Percentiles rank a stretch among this genome's conserved stretches.
Evolutionary conservation across 2,888 invertebrate species (phyloP).

Genomic region (Colletes collaris): DNA sequence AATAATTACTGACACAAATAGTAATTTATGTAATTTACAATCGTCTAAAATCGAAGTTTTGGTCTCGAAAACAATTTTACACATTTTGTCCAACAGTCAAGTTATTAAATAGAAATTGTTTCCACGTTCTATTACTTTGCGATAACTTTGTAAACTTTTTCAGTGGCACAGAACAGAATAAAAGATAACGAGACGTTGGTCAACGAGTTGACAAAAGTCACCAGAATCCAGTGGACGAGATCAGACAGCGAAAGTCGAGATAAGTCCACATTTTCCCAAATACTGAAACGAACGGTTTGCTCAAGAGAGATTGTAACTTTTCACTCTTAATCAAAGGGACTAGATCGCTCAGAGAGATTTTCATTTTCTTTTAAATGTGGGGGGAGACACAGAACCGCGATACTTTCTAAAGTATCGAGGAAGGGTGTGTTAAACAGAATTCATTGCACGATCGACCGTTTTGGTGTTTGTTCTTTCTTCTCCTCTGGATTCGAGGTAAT

Average conservation of each 20-base stretch:
- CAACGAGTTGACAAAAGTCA: slow-evolving; percentile 13
- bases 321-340: background rate
- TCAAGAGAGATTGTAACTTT: background rate
- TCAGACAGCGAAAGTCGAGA: slow-evolving; percentile 7
- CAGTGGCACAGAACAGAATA: too few relatives aligned
- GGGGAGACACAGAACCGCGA: slow-evolving; percentile 8
- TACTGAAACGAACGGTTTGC: background rate
- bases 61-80: too few relatives aligned
- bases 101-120: too few relatives aligned
- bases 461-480: slow-evolving; percentile 19
- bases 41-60: too few relatives aligned
- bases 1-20: too few relatives aligned
- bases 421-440: slow-evolving; percentile 62
- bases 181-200: too few relatives aligned
- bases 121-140: too few relatives aligned
- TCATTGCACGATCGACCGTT: slow-evolving; percentile 52
- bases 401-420: background rate
- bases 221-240: slow-evolving; percentile 2
- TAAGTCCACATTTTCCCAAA: slow-evolving; percentile 5
- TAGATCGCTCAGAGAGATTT: slow-evolving; percentile 12
- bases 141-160: too few relatives aligned
- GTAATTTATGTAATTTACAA: too few relatives aligned
- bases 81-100: too few relatives aligned
- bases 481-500: slow-evolving; percentile 41
- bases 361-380: slow-evolving; percentile 25